Evolutionary conservation across 2,888 invertebrate species (phyloP).

Genomic region (Agonopterix subpropinquella): DNA sequence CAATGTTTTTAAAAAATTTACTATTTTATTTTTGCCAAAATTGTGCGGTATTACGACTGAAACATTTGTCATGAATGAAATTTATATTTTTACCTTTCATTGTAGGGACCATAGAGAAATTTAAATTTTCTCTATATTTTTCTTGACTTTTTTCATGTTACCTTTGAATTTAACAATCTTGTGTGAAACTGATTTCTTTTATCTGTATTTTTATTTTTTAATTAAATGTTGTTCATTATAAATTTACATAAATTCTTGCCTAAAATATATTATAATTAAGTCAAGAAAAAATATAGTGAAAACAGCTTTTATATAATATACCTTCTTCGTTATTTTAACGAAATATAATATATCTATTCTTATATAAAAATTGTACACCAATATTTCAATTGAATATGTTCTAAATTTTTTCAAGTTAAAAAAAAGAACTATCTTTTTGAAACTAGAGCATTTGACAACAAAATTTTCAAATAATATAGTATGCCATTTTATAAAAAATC

Average conservation of each 20-base stretch:
- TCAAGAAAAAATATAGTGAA: conserved; percentile 39
- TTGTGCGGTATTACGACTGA: conserved; percentile 27
- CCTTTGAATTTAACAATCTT: conserved; percentile 6
- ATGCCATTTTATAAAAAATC: conserved; percentile 4
- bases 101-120: conserved; percentile 68
- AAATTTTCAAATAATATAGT: conserved; percentile 5
- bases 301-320: conserved; percentile 36
- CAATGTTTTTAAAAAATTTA: background rate
- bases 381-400: conserved; percentile 29
- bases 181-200: background rate
- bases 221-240: background rate
- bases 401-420: conserved; percentile 21
- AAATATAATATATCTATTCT: conserved; percentile 47
- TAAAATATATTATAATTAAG: background rate
- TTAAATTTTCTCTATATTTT: conserved; percentile 35
- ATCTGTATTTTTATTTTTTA: background rate
- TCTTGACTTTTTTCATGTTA: conserved; percentile 20
- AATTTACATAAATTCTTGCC: background rate
- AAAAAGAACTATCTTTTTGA: conserved; percentile 28
- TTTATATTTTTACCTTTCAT: conserved; percentile 37
- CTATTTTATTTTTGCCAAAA: conserved; percentile 19
- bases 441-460: conserved; percentile 40
- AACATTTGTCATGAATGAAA: conserved; percentile 3
- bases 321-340: conserved; percentile 36
- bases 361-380: conserved; percentile 47